phyloP scores from a whole-genome alignment of 2,888 invertebrate species.

The Nomada ferruginata region DNA sequence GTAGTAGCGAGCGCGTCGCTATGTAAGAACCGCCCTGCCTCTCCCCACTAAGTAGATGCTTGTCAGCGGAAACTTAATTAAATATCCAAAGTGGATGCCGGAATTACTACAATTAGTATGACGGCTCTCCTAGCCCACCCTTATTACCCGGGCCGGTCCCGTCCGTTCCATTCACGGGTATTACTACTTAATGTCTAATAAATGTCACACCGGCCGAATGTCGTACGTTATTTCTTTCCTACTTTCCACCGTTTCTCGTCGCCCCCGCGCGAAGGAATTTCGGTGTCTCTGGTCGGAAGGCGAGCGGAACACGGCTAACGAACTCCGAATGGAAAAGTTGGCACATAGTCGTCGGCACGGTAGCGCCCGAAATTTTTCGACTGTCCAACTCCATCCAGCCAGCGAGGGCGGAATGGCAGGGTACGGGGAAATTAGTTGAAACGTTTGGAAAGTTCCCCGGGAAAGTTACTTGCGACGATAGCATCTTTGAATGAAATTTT shows the following conservation, averaged over 20 bases:
- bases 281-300: constrained; percentile 11
- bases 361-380: constrained; percentile 44
- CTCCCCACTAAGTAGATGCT: constrained; percentile 79
- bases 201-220: constrained; percentile 78
- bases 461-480: constrained; percentile 28
- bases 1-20: constrained; percentile 59
- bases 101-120: constrained; percentile 84
- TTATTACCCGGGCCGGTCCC: constrained; percentile 75
- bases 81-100: constrained; percentile 84
- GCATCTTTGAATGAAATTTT: constrained; percentile 52
- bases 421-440: constrained; percentile 50
- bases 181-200: constrained; percentile 84
- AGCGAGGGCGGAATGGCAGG: not conserved
- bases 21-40: constrained; percentile 66
- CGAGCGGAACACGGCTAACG: constrained; percentile 32
- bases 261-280: constrained; percentile 55
- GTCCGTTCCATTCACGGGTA: constrained; percentile 79
- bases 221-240: constrained; percentile 72
- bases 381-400: not conserved
- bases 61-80: constrained; percentile 84
- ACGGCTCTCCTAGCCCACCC: constrained; percentile 77
- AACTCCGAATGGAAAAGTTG: constrained; percentile 59
- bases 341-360: constrained; percentile 58
- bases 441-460: constrained; percentile 39
- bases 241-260: constrained; percentile 45